Base-by-base conservation (phyloP, 2,797 vertebrate species). In the Chelmon rostratus region DNA sequence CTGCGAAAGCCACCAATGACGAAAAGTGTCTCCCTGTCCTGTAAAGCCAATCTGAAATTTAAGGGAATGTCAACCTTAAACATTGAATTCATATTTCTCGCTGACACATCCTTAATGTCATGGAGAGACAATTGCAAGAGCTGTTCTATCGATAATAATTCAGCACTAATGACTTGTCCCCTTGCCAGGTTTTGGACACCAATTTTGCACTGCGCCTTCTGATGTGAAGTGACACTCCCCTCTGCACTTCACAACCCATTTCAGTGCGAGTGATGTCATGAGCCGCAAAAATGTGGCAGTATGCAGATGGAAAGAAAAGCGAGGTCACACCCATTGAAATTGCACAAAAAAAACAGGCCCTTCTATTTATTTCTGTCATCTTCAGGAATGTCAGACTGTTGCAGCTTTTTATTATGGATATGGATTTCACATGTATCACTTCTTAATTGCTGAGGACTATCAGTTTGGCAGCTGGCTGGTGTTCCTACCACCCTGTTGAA, bases 371-470 rank as follows among this genome's bases (percentile, higher is more conserved):
- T 68, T 53, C 64, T 6, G 1, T 72, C 65, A 12, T 73, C 69
- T 62, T 65, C 19, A 40, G 49, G 82, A 86, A 82, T 64, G 72
- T 68, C 76, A 82, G 38, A 53, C 54, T 58, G 56, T 70, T 62
- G 62, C 73, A 56, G 49, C 5, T 13, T 84, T 81, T 83, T 65
- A 76, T 58, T 50, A 70, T 21, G 23, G 47, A 75, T 42, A 76
- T 69, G 69, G n/a, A n/a, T n/a, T n/a, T n/a, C n/a, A n/a, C 78
- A 69, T 81, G 67, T 78, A 67, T 76, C 40, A 9, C 46, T 19
- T 79, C 33, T 76, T 83, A 77, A 84, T 86, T 83, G 73, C 74
- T 40, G 50, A 64, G 38, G 57, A 77, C 50, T 63, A 78, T 76
- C 57, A 73, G 52, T 73, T 74, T 83, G 71, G 54, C 62, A 56